phyloP scores from a whole-genome alignment of 2,888 invertebrate genomes.

The Criorhina ranunculi region DNA sequence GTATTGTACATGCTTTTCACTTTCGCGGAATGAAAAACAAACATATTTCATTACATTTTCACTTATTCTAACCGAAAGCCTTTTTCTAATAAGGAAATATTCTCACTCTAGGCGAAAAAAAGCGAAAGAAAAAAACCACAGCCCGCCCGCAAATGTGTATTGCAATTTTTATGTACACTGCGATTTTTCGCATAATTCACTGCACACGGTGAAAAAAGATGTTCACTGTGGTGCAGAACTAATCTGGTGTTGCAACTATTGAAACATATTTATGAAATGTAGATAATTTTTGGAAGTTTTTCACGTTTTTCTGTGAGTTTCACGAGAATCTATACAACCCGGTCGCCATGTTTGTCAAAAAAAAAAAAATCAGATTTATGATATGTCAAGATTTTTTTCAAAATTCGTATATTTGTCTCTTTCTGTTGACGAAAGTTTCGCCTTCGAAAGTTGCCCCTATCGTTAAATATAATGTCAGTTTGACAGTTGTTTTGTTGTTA shows the following conservation, averaged over 20 bases:
- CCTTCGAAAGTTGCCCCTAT: constrained; percentile 50
- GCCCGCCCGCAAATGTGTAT: constrained; percentile 75
- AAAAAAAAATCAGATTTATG: constrained; percentile 64
- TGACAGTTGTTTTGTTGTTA: constrained; percentile 27
- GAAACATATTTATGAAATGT: constrained; percentile 54
- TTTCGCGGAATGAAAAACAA: constrained; percentile 30
- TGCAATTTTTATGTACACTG: constrained; percentile 72
- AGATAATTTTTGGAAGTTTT: constrained; percentile 51
- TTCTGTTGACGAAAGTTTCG: constrained; percentile 65
- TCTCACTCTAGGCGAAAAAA: constrained; percentile 49
- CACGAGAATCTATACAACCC: constrained; percentile 75
- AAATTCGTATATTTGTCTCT: constrained; percentile 48
- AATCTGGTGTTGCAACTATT: constrained; percentile 44
- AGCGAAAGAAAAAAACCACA: constrained; percentile 61
- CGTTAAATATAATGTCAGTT: constrained; percentile 54
- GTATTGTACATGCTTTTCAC: constrained; percentile 34
- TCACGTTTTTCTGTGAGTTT: constrained; percentile 66
- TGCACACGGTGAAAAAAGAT: constrained; percentile 47
- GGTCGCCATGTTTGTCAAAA: constrained; percentile 76
- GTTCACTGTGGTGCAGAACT: constrained; percentile 51
- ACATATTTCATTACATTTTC: constrained; percentile 56
- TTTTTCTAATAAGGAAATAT: constrained; percentile 64
- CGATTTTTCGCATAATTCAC: constrained; percentile 58
- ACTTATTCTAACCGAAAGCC: constrained; percentile 29
- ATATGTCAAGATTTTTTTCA: constrained; percentile 72